A percentile compares a stretch with the other conserved stretches of the same genome.
Conservation (phyloP, 2,113 vertebrate species). For the Zosterops pallidus region DNA sequence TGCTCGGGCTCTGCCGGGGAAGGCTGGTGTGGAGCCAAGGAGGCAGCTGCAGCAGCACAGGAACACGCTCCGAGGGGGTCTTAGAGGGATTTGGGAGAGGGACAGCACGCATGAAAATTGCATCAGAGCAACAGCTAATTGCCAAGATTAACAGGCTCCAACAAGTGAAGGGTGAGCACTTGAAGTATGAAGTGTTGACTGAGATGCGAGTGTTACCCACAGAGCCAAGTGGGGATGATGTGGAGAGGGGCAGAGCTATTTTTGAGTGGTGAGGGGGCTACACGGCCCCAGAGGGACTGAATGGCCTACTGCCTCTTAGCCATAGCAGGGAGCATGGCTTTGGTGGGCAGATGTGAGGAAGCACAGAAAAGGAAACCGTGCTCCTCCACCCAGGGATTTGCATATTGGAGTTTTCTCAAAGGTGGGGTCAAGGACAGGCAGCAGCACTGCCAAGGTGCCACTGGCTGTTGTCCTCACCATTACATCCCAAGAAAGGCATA, state of each 20-base stretch:
- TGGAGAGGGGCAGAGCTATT: not conserved
- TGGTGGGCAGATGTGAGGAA: not conserved
- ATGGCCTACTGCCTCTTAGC: accelerated
- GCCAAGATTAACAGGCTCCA: constrained; percentile 57
- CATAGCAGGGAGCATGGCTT: not conserved
- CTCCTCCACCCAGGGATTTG: no score
- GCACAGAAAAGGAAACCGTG: not conserved
- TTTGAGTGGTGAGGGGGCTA: not conserved
- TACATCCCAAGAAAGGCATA: not conserved
- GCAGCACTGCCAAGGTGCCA: not conserved
- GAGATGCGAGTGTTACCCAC: not conserved
- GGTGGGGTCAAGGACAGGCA: accelerated
- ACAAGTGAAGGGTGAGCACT: constrained; percentile 40
- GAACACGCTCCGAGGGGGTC: constrained; percentile 24
- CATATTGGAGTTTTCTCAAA: not conserved
- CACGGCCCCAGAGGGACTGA: not conserved
- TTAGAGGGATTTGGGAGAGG: constrained; percentile 39
- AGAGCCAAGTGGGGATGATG: not conserved
- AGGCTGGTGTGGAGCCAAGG: not conserved
- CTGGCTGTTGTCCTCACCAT: not conserved
- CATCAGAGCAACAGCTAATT: constrained; percentile 43
- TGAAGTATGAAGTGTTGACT: constrained; percentile 39
- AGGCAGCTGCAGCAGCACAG: constrained; percentile 39
- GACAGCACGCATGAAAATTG: not conserved
- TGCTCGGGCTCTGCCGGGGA: not conserved